phyloP scores from a whole-genome alignment of 2,888 invertebrate species.

The Crocallis elinguaria region DNA sequence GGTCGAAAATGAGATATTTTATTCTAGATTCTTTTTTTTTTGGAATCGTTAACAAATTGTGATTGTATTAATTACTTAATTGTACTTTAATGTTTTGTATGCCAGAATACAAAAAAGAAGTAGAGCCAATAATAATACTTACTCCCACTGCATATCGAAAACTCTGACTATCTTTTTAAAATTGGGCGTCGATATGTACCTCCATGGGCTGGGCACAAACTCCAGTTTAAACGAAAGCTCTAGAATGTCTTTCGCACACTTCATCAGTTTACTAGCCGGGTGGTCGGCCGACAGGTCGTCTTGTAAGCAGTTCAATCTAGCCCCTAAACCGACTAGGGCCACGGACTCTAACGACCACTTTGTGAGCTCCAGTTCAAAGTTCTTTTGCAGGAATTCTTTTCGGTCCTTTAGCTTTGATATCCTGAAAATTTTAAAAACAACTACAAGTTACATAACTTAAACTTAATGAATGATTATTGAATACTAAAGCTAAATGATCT shows the following conservation, averaged over 20 bases:
- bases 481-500: not conserved
- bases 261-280: constrained; percentile 59
- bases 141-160: constrained; percentile 73
- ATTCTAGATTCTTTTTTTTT: no score
- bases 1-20: no score
- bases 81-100: no score
- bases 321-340: constrained; percentile 65
- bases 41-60: no score
- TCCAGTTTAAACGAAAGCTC: constrained; percentile 60
- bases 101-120: no score
- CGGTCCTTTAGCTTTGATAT: constrained; percentile 57
- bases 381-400: constrained; percentile 54
- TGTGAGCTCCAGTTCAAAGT: constrained; percentile 82
- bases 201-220: constrained; percentile 62
- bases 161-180: constrained; percentile 64
- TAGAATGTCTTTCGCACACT: constrained; percentile 59
- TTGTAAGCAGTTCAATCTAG: constrained; percentile 63
- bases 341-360: constrained; percentile 87
- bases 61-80: no score
- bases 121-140: no score
- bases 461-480: no score
- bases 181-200: constrained; percentile 56
- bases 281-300: constrained; percentile 60
- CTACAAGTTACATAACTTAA: not conserved
- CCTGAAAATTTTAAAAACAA: constrained; percentile 48